phyloP scores from a whole-genome alignment of 2,113 vertebrate genomes.

The Illadopsis cleaveri region DNA sequence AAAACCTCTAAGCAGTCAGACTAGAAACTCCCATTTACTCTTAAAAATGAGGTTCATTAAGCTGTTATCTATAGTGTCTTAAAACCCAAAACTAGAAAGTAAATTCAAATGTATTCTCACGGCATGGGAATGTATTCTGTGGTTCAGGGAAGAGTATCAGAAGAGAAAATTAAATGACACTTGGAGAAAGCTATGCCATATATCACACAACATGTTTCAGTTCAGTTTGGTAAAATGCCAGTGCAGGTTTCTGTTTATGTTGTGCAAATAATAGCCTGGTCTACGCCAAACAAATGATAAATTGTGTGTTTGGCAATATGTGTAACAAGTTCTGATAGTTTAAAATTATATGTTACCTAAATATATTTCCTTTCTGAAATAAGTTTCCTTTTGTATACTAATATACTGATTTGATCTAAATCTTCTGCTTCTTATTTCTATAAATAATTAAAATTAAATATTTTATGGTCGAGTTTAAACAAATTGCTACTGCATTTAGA shows the following conservation, averaged over 20 bases:
- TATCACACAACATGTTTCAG: neutral
- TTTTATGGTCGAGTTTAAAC: neutral
- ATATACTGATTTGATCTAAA: neutral
- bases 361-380: neutral
- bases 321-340: neutral
- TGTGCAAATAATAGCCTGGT: neutral
- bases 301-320: neutral
- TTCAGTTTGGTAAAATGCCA: neutral
- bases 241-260: neutral
- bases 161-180: neutral
- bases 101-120: neutral
- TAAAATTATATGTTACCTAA: neutral
- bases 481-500: neutral
- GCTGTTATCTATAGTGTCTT: neutral
- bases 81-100: neutral
- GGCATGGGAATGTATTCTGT: neutral
- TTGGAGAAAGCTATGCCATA: neutral
- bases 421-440: neutral
- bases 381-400: neutral
- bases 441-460: neutral
- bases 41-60: neutral
- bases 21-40: neutral
- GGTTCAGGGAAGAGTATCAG: neutral
- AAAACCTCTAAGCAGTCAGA: neutral
- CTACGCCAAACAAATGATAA: neutral